phyloP scores from a whole-genome alignment of 2,113 vertebrate genomes.

The Dermatemys mawii region DNA sequence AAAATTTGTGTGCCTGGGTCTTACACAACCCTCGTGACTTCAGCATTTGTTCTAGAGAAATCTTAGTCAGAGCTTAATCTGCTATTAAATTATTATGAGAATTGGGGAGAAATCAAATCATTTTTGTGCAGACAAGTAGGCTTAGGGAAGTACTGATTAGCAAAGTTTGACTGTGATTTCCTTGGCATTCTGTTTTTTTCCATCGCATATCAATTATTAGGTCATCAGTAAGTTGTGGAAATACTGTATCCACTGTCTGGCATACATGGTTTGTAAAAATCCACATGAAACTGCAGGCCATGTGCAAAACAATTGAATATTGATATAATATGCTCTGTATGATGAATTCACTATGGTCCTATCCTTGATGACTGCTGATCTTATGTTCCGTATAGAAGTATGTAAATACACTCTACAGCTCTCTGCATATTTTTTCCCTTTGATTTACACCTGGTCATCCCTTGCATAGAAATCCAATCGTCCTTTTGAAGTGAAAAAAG shows the following conservation, averaged over 20 bases:
- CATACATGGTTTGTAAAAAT: not conserved
- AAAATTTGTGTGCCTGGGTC: not conserved
- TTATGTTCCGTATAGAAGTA: not conserved
- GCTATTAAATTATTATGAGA: not conserved
- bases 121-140: not conserved
- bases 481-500: not conserved
- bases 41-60: not conserved
- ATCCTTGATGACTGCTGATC: not conserved
- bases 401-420: not conserved
- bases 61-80: not conserved
- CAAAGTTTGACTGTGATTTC: not conserved
- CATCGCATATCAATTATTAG: not conserved
- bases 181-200: not conserved
- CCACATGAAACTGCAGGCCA: not conserved
- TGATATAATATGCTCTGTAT: not conserved
- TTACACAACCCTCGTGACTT: not conserved
- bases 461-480: not conserved
- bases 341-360: not conserved
- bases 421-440: not conserved
- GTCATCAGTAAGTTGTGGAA: not conserved
- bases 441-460: not conserved
- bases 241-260: not conserved
- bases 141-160: not conserved
- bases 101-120: not conserved
- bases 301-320: not conserved